Conservation (phyloP, 2,888 invertebrate genomes). For the Pseudococcus jackbeardsleyi region DNA sequence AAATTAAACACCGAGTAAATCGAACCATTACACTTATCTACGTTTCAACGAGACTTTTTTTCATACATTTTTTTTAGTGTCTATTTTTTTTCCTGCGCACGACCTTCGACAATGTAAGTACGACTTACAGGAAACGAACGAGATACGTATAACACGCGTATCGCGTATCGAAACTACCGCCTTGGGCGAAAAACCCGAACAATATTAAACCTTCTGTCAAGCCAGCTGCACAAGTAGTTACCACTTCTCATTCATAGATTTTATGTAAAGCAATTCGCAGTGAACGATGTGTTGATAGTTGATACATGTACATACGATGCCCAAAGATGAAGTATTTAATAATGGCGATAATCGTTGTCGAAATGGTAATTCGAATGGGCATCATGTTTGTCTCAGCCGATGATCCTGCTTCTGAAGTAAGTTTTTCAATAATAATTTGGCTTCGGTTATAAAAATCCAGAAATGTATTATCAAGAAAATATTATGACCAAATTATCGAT, state of each 20-base stretch:
- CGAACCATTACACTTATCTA: too few species aligned
- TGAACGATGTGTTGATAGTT: not conserved
- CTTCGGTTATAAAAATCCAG: too few species aligned
- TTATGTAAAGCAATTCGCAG: not conserved
- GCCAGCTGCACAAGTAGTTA: not conserved
- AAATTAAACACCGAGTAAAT: not conserved
- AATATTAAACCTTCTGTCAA: not conserved
- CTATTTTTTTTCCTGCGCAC: not conserved
- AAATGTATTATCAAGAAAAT: too few species aligned
- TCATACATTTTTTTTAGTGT: not conserved
- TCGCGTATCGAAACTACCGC: not conserved
- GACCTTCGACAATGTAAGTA: slow-evolving; percentile 19
- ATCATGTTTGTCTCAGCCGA: not conserved
- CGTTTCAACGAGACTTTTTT: not conserved
- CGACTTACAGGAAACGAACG: not conserved
- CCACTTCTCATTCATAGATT: not conserved
- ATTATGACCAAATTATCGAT: too few species aligned
- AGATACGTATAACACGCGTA: not conserved
- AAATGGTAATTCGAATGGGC: not conserved
- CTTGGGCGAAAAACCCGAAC: not conserved
- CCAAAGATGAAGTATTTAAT: not conserved
- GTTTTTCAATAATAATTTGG: not conserved
- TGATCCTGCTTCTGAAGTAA: not conserved
- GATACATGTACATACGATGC: too few species aligned
- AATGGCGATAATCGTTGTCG: not conserved